phyloP scores from a whole-genome alignment of 2,797 vertebrate genomes.

The Brachyrhaphis roseni region DNA sequence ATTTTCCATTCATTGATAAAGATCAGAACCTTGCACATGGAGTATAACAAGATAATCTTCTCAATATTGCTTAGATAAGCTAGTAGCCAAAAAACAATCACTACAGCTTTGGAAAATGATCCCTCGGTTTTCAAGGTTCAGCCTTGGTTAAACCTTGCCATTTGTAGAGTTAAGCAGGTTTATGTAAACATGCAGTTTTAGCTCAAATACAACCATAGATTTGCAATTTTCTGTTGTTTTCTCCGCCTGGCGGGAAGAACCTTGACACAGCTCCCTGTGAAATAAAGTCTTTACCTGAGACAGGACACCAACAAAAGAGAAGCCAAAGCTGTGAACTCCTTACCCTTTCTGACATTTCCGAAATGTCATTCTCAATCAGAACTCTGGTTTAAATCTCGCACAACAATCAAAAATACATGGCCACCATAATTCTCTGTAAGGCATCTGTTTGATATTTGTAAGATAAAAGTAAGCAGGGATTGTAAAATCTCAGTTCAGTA shows the following conservation, averaged over 20 bases:
- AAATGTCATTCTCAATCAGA: slow-evolving; percentile 60
- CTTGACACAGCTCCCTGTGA: slow-evolving; percentile 1
- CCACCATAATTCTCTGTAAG: slow-evolving; percentile 37
- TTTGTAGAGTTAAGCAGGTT: slow-evolving; percentile 1
- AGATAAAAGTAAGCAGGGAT: slow-evolving; percentile 10
- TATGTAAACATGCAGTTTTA: slow-evolving; percentile 22
- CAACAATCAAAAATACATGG: slow-evolving; percentile 34
- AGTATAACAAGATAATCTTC: slow-evolving; percentile 1
- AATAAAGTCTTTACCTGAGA: slow-evolving; percentile 43
- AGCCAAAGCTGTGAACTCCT: slow-evolving; percentile 51
- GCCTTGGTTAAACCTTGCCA: neutral
- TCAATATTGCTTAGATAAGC: slow-evolving; percentile 17
- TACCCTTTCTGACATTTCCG: slow-evolving; percentile 64
- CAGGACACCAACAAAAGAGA: slow-evolving; percentile 41
- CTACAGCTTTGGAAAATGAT: slow-evolving; percentile 9
- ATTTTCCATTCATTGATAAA: slow-evolving; percentile 4
- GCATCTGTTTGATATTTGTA: slow-evolving; percentile 38
- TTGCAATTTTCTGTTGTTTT: slow-evolving; percentile 24
- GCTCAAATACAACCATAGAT: slow-evolving; percentile 13
- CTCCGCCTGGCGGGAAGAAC: neutral
- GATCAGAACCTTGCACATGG: neutral
- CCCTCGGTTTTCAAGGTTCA: neutral
- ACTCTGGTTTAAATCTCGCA: slow-evolving; percentile 48
- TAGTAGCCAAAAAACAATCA: slow-evolving; percentile 9
- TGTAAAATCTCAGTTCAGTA: neutral